phyloP scores from a whole-genome alignment of 2,888 invertebrate genomes.

The Diplolepis rosae region DNA sequence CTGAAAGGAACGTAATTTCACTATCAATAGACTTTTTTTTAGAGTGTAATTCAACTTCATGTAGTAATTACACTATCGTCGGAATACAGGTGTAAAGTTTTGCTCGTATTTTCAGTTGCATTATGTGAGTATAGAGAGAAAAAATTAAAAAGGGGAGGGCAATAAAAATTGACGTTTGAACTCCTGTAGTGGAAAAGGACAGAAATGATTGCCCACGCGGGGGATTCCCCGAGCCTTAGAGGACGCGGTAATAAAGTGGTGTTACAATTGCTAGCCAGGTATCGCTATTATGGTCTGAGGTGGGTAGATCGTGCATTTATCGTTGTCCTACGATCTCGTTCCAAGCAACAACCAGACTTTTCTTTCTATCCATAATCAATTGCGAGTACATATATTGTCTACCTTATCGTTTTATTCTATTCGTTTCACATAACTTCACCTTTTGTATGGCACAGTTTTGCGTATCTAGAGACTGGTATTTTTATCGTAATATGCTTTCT shows the following conservation, averaged over 20 bases:
- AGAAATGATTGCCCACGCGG: conserved; percentile 55
- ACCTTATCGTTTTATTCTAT: conserved; percentile 29
- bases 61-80: too few species aligned
- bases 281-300: conserved; percentile 9
- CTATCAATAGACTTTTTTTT: too few species aligned
- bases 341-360: conserved; percentile 36
- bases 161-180: conserved; percentile 4
- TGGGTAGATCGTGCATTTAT: conserved; percentile 37
- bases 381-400: conserved; percentile 30
- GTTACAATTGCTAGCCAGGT: conserved; percentile 51
- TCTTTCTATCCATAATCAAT: conserved; percentile 32
- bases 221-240: conserved; percentile 45
- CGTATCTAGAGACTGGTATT: too few species aligned
- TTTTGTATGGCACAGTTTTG: conserved; percentile 21
- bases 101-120: neutral
- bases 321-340: conserved; percentile 43
- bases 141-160: neutral
- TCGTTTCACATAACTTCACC: conserved; percentile 7
- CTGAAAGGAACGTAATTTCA: too few species aligned
- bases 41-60: too few species aligned
- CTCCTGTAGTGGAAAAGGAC: conserved; percentile 20
- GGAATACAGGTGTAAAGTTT: neutral
- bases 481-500: too few species aligned
- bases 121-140: neutral
- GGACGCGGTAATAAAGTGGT: conserved; percentile 54